Conservation (phyloP, 2,113 vertebrate species). For the Sinocyclocheilus grahami region DNA sequence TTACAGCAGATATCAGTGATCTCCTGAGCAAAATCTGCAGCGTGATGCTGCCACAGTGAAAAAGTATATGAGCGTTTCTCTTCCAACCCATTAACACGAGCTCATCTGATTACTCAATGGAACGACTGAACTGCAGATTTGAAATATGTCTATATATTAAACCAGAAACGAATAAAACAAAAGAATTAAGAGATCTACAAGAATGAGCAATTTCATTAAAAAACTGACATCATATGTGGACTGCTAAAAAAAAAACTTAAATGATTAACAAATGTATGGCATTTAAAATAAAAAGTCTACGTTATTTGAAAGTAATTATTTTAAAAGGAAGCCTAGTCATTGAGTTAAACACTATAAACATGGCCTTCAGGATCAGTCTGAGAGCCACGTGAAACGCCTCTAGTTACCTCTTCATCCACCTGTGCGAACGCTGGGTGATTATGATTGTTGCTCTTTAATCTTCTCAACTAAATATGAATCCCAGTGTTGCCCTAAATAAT, state of each 20-base stretch:
- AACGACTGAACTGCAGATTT: not conserved
- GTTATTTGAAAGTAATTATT: not conserved
- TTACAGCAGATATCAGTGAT: slow-evolving; percentile 19
- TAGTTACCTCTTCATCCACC: not conserved
- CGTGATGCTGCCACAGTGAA: slow-evolving; percentile 23
- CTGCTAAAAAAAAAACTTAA: not conserved
- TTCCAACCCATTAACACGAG: not conserved
- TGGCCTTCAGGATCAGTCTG: not conserved
- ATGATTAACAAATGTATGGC: not conserved
- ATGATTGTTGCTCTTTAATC: slow-evolving; percentile 39
- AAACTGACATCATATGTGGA: not conserved
- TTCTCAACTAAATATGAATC: slow-evolving; percentile 27
- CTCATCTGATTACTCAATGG: not conserved
- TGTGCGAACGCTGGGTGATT: slow-evolving; percentile 5
- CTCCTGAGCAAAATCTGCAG: slow-evolving; percentile 17
- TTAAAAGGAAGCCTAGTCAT: not conserved
- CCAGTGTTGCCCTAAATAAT: slow-evolving; percentile 43
- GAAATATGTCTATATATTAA: not conserved
- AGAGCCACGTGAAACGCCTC: not conserved
- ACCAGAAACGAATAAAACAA: not conserved
- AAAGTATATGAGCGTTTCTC: not conserved
- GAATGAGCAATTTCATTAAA: not conserved
- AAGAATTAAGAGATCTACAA: not conserved
- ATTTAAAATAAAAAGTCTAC: not conserved
- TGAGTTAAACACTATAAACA: not conserved